These are phyloP conservation scores for Danaus chrysippus DNA, from an alignment of 2,888 invertebrate genomes.

Conservation along the genomic window DNA sequence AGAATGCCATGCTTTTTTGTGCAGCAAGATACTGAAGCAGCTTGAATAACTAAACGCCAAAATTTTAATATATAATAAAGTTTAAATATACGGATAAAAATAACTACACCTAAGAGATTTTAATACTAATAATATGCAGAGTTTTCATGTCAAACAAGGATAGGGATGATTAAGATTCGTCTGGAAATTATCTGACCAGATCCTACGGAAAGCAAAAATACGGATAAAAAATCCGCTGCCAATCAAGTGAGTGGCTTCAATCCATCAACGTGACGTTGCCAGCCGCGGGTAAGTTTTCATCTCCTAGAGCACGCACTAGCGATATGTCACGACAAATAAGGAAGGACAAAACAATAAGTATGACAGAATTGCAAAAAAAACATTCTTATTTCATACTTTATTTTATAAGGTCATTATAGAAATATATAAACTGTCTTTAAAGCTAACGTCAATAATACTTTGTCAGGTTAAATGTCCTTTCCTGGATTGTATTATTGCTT, in stretches of 20 bases:
- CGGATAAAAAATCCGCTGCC: conserved; percentile 47
- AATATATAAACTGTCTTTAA: too few species aligned
- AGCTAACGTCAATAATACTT: too few species aligned
- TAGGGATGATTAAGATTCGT: neutral
- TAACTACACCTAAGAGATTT: too few species aligned
- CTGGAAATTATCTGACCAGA: conserved; percentile 11
- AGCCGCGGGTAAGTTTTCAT: conserved; percentile 46
- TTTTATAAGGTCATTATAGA: too few species aligned
- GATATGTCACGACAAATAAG: neutral
- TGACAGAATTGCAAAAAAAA: neutral
- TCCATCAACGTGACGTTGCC: conserved; percentile 56
- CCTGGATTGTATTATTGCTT: too few species aligned
- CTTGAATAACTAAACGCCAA: conserved; percentile 42
- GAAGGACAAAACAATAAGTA: conserved; percentile 1
- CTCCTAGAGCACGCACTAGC: conserved; percentile 40
- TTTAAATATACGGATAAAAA: too few species aligned
- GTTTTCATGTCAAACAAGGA: neutral
- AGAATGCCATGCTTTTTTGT: conserved; percentile 24
- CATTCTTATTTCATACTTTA: neutral
- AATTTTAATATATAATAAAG: too few species aligned
- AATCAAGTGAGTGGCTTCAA: conserved; percentile 60
- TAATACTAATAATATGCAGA: neutral
- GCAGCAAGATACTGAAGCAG: conserved; percentile 30
- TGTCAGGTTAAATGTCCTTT: too few species aligned
- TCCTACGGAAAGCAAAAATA: conserved; percentile 5